Evolutionary conservation across 2,113 vertebrate species (phyloP), one percentile per base, ranked within the genome.

Genomic region (Forbesichthys papilliferus): DNA sequence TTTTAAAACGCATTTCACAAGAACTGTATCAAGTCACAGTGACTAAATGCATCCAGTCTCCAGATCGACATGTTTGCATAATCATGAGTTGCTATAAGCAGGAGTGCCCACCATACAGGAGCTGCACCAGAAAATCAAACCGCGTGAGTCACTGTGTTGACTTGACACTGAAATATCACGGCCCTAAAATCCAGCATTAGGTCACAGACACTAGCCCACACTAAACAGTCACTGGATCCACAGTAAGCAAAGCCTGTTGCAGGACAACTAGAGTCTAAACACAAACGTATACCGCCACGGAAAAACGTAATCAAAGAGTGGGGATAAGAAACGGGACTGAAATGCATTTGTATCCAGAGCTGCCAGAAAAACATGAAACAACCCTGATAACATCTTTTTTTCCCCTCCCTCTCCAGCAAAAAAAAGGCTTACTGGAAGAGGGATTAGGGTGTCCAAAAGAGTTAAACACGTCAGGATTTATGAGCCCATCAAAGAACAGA

Each of bases 401-500:
- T 78, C 69, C 78, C 53, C 48, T 48, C 66, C 51, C 58, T 62
- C 73, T 65, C 63, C 79, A 55, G 72, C 54, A 74, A 75, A 78
- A 81, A 81, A 83, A 73, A 64, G 83, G 49, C 60, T 94, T 92
- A 91, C 92, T 93, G 92, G 93, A 93, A 94, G 74, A 87, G 68
- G 86, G 88, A 90, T 92, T 85, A 90, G 82, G 78, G 78, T 85
- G 88, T 93, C 91, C 88, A 91, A 90, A 92, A 91, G 77, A 87
- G 83, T 89, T 91, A 89, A 93, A 91, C 89, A 91, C 83, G 61
- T 74, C 79, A 81, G 77, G 84, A 91, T 91, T 93, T 93, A 93
- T 88, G 82, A 79, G 84, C 78, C 85, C 88, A 92, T 92, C 88
- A 93, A 94, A 91, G 87, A 84, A 73, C 74, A 83, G 74, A 64